phyloP scores from a whole-genome alignment of 2,888 invertebrate species.

The Brachyptera putata region DNA sequence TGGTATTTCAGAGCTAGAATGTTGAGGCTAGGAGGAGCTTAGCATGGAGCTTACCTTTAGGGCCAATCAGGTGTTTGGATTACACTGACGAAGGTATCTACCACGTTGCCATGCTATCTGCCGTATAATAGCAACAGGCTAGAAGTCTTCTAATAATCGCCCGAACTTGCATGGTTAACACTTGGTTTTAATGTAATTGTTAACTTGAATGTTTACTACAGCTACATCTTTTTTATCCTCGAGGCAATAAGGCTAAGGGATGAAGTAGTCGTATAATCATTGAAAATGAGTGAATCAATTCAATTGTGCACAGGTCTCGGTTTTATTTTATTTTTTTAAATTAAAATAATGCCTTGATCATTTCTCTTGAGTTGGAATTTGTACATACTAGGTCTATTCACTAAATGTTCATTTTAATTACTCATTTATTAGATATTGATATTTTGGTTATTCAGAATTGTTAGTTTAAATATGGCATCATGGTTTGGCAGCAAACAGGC shows the following conservation, averaged over 20 bases:
- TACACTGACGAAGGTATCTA: not conserved
- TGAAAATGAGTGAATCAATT: no score
- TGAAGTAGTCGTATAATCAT: no score
- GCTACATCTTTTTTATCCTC: not conserved
- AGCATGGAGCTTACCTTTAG: not conserved
- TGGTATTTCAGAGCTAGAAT: no score
- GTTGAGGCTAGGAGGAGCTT: constrained; percentile 13
- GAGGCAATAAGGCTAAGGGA: not conserved
- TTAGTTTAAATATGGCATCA: constrained; percentile 16
- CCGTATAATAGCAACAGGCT: not conserved
- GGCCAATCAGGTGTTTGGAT: not conserved
- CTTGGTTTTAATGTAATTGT: constrained; percentile 17
- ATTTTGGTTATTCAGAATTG: not conserved
- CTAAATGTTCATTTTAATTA: not conserved
- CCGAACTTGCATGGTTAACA: constrained; percentile 10
- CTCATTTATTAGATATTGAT: not conserved
- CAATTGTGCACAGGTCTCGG: no score
- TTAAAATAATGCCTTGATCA: no score
- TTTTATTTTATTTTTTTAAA: no score
- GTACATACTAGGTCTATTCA: no score
- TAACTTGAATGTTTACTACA: constrained; percentile 9
- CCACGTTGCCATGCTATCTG: constrained; percentile 11
- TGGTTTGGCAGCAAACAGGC: constrained; percentile 14
- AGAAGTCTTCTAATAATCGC: not conserved
- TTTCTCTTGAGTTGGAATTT: no score